These are phyloP conservation scores for Aphrophora alni DNA, from an alignment of 2,888 invertebrate genomes.

Conservation along the genomic window DNA sequence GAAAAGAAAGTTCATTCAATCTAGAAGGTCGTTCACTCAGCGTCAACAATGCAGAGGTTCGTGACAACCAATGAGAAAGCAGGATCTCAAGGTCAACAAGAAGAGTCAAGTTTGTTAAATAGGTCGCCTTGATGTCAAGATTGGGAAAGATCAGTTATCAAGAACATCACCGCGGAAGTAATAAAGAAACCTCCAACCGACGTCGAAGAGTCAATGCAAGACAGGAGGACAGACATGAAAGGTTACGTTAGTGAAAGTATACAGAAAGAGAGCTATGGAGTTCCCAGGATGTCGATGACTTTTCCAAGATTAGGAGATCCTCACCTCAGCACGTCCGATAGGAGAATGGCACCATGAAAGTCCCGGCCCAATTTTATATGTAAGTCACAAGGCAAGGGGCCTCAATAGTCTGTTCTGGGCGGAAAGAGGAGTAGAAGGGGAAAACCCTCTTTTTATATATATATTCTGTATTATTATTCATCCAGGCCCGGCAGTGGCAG, in stretches of 20 bases:
- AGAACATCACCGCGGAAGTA: background rate
- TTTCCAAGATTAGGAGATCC: slow-evolving; percentile 37
- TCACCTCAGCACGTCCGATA: slow-evolving; percentile 46
- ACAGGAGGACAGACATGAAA: background rate
- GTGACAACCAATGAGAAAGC: background rate
- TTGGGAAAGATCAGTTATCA: background rate
- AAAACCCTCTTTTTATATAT: slow-evolving; percentile 52
- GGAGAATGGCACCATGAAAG: slow-evolving; percentile 53
- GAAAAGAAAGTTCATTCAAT: background rate
- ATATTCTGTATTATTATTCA: slow-evolving; percentile 52
- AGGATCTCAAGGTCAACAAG: background rate
- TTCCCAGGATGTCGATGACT: too few relatives aligned
- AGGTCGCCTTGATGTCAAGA: background rate
- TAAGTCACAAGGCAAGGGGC: slow-evolving; percentile 53
- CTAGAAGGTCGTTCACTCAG: background rate
- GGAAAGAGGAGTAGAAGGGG: slow-evolving; percentile 47
- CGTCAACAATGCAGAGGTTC: background rate
- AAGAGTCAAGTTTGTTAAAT: background rate
- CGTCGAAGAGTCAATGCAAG: background rate
- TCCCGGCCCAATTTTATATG: slow-evolving; percentile 55
- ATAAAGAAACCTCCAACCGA: background rate
- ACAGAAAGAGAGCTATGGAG: background rate
- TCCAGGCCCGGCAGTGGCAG: slow-evolving; percentile 46
- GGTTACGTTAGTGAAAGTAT: background rate
- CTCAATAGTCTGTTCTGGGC: slow-evolving; percentile 38